Evolutionary conservation across 2,888 invertebrate species (phyloP), one percentile per base, ranked within the genome.

Genomic region (Hybos culiciformis): DNA sequence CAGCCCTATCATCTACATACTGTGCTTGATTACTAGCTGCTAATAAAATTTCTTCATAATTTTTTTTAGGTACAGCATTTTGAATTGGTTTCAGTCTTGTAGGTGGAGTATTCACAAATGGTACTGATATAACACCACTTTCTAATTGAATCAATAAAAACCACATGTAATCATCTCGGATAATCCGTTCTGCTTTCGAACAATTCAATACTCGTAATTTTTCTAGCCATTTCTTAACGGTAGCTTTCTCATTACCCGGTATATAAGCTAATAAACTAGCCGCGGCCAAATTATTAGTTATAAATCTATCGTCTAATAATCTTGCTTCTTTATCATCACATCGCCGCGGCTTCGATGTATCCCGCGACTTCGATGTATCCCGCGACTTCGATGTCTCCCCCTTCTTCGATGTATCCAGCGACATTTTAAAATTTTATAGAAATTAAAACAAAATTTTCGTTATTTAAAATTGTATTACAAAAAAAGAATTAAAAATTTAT

Each of bases 111-210:
- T 45, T 31, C 7, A 45, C 44, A 46, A 50, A 50, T 19, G 50
- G 50, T 24, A 48, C 29, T 12, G 47, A 48, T 6, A 50, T 40
- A 2, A 15, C 20, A 15, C 46, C 46, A 41, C 38, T 50, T 44
- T 50, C 48, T n/a, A 47, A 41, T 39, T 50, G 50, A 3, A 47
- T 42, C 2, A 50, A 42, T n/a, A 50, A 39, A 33, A 50, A 50
- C 50, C 48, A 48, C 18, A 47, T 39, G 21, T 50, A 50, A 42
- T 50, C 50, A 37, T 48, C 48, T 19, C 50, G 45, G 19, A 42
- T 44, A 6, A 9, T 36, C 21, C 46, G 42, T 19, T 50, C 50
- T 5, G 18, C 24, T 18, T 41, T 43, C 2, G n/a, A 42, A 14
- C 5, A 7, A 37, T 31, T 32, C 45, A 47, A 42, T 14, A 23